These are phyloP conservation scores for Corynorhinus townsendii DNA, from an alignment of 2,113 vertebrate genomes.

Conservation along the genomic window DNA sequence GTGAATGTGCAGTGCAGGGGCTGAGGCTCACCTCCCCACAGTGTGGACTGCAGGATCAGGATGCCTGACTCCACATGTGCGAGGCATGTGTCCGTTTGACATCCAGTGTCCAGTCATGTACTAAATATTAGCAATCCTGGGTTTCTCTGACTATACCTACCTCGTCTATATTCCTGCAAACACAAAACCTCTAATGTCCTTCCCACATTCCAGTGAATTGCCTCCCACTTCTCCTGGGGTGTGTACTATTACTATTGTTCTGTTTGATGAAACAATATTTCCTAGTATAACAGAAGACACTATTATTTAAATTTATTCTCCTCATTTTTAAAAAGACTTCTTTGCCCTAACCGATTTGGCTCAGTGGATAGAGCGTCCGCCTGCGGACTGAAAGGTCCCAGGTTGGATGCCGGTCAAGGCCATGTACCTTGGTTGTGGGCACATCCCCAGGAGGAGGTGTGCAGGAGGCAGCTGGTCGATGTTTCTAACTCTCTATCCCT, in stretches of 20 bases:
- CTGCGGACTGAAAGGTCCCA: no score
- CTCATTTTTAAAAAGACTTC: not conserved
- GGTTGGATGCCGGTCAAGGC: no score
- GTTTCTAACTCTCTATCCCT: no score
- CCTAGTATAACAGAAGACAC: not conserved
- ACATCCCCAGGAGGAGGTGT: no score
- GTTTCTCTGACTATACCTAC: not conserved
- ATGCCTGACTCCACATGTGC: fast-evolving
- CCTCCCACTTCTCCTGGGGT: not conserved
- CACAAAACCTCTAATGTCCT: not conserved
- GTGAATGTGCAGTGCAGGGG: not conserved
- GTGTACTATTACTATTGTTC: not conserved
- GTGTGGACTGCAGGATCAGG: no score
- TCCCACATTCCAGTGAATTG: not conserved
- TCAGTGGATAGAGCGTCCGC: no score
- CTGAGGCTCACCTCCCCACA: not conserved
- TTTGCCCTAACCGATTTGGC: not conserved
- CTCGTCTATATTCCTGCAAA: not conserved
- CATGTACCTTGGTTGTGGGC: no score
- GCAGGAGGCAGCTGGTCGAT: no score
- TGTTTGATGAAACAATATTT: not conserved
- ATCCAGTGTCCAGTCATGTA: no score
- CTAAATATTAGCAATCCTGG: not conserved
- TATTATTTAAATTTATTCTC: not conserved
- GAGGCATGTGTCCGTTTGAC: not conserved